Evolutionary conservation across 2,113 vertebrate species (phyloP).

Genomic region (Menidia beryllina): DNA sequence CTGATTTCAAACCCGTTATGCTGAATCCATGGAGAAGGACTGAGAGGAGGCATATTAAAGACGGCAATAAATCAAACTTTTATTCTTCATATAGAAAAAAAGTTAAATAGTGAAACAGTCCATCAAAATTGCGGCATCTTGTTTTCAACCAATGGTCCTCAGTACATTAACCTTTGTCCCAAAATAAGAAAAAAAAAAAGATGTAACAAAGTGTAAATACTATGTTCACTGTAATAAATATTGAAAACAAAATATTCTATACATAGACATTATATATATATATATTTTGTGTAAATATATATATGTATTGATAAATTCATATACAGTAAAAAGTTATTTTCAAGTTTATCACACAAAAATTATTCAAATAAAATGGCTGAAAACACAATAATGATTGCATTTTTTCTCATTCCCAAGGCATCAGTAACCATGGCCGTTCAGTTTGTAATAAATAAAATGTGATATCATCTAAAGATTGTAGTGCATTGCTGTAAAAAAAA

Average conservation of each 20-base stretch:
- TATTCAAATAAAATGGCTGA: constrained; percentile 83
- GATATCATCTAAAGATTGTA: constrained; percentile 91
- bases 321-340: constrained; percentile 86
- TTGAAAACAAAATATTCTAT: constrained; percentile 85
- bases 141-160: constrained; percentile 77
- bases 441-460: constrained; percentile 93
- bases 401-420: constrained; percentile 90
- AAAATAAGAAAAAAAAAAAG: constrained; percentile 75
- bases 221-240: constrained; percentile 98
- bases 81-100: constrained; percentile 84
- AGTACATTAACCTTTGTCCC: constrained; percentile 81
- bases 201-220: constrained; percentile 92
- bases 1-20: background rate
- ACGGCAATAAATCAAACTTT: constrained; percentile 80
- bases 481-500: constrained; percentile 94
- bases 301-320: constrained; percentile 76
- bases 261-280: constrained; percentile 83
- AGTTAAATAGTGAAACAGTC: constrained; percentile 83
- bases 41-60: constrained; percentile 36
- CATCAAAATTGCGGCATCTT: constrained; percentile 72
- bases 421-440: constrained; percentile 94
- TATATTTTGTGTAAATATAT: constrained; percentile 84
- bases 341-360: constrained; percentile 92
- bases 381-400: constrained; percentile 83
- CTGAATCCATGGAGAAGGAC: background rate